Evolutionary conservation across 1,140 invertebrate species (phyloP), one percentile per base, ranked within the genome.

Genomic region (Bombyx mandarina): DNA sequence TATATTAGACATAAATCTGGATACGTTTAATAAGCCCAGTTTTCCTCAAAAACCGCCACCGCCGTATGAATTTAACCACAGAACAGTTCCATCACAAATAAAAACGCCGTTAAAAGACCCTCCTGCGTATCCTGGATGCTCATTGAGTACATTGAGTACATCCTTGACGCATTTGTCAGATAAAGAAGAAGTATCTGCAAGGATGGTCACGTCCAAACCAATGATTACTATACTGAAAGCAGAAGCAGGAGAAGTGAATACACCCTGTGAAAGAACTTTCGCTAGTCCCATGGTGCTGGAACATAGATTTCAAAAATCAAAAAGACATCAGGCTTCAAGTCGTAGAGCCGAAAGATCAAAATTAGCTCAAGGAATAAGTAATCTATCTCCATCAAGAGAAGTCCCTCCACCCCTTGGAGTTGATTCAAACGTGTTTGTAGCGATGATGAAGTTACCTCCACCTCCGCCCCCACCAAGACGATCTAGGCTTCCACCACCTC

Each of bases 201-300:
- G 92, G 56, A 91, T 93, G 51, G 92, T 93, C 6, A 92, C 91
- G 4, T 91, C 91, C 0, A 89, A 91, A 61, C 90, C 92, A 8
- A 91, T 92, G 76, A 92, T 92, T 26, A 93, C 89, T 69, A 91
- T 93, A 62, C 77, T 93, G 18, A 92, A 91, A 69, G 92, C 92
- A 6, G 92, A 93, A 75, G 89, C 92, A 35, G 91, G 89, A 46
- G 81, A 87, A 58, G 82, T 86, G 6, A 82, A 75, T 56, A 61
- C 70, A 8, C 77, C 76, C 35, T 77, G 81, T 58, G 79, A 85
- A 71, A 73, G 84, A 63, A 87, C 81, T 55, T 87, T 87, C 59
- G 84, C 84, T 22, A 84, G 84, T 63, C 84, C 84, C 46, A 85
- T 87, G 82, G 75, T 84, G 6, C 57, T 85, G 58, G 84, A 87